Base-by-base conservation (phyloP, 2,113 vertebrate genomes). In the Otus sunia region DNA sequence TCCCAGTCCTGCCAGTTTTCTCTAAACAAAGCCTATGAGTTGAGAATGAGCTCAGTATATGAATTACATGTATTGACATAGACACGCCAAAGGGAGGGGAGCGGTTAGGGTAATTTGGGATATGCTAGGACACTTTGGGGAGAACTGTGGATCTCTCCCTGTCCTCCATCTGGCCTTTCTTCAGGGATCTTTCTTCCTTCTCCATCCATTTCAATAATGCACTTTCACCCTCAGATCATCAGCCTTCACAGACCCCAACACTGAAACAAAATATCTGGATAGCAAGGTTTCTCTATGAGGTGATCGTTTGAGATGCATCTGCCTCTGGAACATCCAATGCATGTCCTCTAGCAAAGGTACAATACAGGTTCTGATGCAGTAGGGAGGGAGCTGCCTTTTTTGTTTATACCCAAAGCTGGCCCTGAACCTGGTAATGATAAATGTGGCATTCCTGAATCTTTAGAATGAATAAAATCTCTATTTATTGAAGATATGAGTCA, bases 21-120 rank as follows among this genome's bases (percentile, higher is more conserved):
- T 85, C 49, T 85, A 93, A 96, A 95, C 81, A 96, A 88, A 91
- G 73, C 18, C 80, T 39, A n/a, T 52, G 80, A 84, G 69, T 4
- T 12, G 17, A 90, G 66, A 95, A 94, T 79, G 90, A 96, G 93
- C 60, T 96, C 93, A 75, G 25, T 53, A 53, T 22, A 72, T 27
- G 30, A 25, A 56, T 82, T 90, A 82, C 2, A 2, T 85, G 21
- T 72, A 87, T 56, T 92, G 91, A 43, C 90, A 85, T 45, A 82
- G 74, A 41, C 32, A 15, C 52, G 27, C 27, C 76, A 78, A 47
- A 23, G 62, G 49, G 30, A 94, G 21, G 18, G 30, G 68, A 86
- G 30, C 1, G 0, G 12, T 50, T 82, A 49, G 60, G 36, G 71
- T 81, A 72, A 82, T 91, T 75, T 90, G 49, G 80, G 64, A 89